Percentiles rank a stretch among this genome's conserved stretches.
Evolutionary conservation across 2,113 vertebrate species (phyloP).

Genomic region (Narcine bancroftii): DNA sequence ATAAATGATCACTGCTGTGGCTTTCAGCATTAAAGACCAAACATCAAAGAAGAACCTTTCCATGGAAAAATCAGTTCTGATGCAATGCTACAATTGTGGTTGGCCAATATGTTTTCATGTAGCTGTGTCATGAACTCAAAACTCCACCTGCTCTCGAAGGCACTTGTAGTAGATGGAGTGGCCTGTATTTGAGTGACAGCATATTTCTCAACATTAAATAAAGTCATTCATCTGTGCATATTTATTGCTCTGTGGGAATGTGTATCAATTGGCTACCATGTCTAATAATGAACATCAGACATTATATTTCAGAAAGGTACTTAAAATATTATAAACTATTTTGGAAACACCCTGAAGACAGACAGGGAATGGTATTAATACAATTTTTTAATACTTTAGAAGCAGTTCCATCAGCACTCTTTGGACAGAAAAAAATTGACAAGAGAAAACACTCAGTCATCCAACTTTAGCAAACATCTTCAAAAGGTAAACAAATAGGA

Average conservation of each 20-base stretch:
- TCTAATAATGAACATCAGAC: not conserved
- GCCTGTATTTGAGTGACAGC: not conserved
- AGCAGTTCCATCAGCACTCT: not conserved
- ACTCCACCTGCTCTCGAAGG: not conserved
- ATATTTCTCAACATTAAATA: not conserved
- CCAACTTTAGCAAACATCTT: conserved; percentile 30
- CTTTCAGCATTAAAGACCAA: not conserved
- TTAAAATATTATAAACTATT: not conserved
- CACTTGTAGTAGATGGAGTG: not conserved
- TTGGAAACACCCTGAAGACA: not conserved
- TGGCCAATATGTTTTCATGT: not conserved
- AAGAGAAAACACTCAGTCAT: not conserved
- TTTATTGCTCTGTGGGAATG: not conserved
- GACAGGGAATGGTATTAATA: not conserved
- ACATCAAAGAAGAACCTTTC: not conserved
- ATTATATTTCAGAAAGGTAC: not conserved
- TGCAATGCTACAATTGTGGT: not conserved
- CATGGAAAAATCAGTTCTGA: not conserved
- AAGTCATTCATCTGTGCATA: not conserved
- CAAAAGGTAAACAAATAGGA: conserved; percentile 31
- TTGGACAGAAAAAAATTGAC: not conserved
- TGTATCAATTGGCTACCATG: not conserved
- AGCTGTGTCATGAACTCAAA: not conserved
- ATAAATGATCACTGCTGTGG: not conserved
- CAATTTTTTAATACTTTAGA: not conserved